phyloP scores from a whole-genome alignment of 2,797 vertebrate species.

The Eulemur albifrons region DNA sequence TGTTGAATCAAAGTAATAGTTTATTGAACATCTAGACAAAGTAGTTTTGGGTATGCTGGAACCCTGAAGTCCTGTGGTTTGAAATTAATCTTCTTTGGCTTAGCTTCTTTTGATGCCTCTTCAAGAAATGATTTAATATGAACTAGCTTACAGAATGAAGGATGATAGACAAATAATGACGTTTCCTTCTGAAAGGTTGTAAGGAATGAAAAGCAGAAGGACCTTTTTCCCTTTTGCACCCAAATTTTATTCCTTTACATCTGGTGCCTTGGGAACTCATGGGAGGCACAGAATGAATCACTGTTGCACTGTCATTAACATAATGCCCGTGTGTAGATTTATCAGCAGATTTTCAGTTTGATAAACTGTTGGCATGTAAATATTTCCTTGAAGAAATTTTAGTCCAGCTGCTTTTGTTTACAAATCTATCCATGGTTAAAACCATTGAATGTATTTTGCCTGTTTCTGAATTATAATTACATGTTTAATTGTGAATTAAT shows the following conservation, averaged over 20 bases:
- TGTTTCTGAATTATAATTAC: slow-evolving; percentile 86
- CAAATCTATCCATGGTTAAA: slow-evolving; percentile 88
- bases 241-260: slow-evolving; percentile 83
- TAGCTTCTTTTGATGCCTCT: not conserved
- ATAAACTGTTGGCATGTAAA: slow-evolving; percentile 87
- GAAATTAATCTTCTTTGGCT: not conserved
- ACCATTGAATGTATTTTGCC: slow-evolving; percentile 81
- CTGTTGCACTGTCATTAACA: slow-evolving; percentile 79
- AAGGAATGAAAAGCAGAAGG: slow-evolving; percentile 64
- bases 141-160: slow-evolving; percentile 41
- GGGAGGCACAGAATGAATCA: slow-evolving; percentile 81
- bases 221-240: slow-evolving; percentile 71
- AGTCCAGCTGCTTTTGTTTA: slow-evolving; percentile 90
- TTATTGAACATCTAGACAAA: not conserved
- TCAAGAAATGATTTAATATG: not conserved
- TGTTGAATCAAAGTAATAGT: not conserved
- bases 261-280: slow-evolving; percentile 76
- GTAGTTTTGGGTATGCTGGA: not conserved
- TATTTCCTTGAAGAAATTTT: slow-evolving; percentile 88
- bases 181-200: slow-evolving; percentile 67
- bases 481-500: slow-evolving; percentile 85
- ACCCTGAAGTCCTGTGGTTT: not conserved
- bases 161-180: slow-evolving; percentile 49
- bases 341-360: slow-evolving; percentile 86
- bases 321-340: slow-evolving; percentile 84